These are phyloP conservation scores for Hyposoter didymator DNA, from an alignment of 2,888 invertebrate species.

Conservation along the genomic window DNA sequence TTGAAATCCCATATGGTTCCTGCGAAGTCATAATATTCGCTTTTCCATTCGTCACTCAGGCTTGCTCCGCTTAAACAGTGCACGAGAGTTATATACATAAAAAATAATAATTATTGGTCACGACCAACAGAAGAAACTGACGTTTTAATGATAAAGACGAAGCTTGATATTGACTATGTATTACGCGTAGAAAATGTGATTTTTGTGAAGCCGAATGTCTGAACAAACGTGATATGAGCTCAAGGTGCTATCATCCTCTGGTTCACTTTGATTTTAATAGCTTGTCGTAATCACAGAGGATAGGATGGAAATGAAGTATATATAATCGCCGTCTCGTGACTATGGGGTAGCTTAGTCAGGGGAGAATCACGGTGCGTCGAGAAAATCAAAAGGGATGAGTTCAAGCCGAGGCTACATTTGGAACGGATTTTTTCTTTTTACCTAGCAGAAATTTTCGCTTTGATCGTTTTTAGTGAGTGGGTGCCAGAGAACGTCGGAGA, in stretches of 20 bases:
- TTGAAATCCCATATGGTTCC: neutral
- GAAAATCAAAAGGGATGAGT: conserved; percentile 51
- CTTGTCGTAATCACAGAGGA: conserved; percentile 51
- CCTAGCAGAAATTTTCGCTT: conserved; percentile 50
- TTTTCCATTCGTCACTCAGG: neutral
- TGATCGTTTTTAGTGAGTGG: conserved; percentile 46
- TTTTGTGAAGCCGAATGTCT: neutral
- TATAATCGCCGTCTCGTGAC: conserved; percentile 51
- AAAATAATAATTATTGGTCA: neutral
- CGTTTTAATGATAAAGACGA: neutral
- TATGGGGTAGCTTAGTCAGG: conserved; percentile 19
- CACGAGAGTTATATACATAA: neutral
- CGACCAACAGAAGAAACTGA: neutral
- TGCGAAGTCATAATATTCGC: neutral
- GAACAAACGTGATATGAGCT: conserved; percentile 25
- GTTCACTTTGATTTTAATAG: conserved; percentile 50
- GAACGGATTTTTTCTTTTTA: conserved; percentile 35
- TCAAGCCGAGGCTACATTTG: conserved; percentile 23
- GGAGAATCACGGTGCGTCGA: conserved; percentile 25
- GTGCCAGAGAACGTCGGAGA: conserved; percentile 29
- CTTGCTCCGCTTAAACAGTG: neutral
- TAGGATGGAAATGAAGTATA: conserved; percentile 49
- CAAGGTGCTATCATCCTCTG: conserved; percentile 17
- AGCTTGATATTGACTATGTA: neutral
- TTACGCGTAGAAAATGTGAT: conserved; percentile 12